Evolutionary conservation across 1,140 invertebrate genomes (phyloP).

Genomic region (Rhyacophila brunnea): DNA sequence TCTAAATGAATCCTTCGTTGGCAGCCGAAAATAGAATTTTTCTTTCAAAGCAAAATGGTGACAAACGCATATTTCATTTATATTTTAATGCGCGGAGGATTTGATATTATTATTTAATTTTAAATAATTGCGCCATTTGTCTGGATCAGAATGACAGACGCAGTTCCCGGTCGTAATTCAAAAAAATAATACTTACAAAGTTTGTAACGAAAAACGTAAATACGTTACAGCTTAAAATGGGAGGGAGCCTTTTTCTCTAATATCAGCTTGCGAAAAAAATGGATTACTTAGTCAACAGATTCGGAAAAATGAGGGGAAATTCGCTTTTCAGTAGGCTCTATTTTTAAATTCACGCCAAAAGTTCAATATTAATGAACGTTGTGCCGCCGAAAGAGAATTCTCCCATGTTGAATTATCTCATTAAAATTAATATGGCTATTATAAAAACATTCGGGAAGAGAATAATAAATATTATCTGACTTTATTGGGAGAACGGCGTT

Average conservation of each 20-base stretch:
- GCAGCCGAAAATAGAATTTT: too few relatives aligned
- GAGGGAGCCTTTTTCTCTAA: conserved; percentile 16
- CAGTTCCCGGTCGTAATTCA: conserved; percentile 21
- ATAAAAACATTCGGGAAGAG: too few relatives aligned
- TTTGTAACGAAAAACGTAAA: conserved; percentile 27
- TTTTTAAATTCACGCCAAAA: background rate
- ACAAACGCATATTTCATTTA: too few relatives aligned
- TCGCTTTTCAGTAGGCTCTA: conserved; percentile 3
- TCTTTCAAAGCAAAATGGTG: too few relatives aligned
- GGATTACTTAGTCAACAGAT: conserved; percentile 26
- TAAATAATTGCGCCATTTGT: conserved; percentile 28
- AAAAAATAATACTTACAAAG: conserved; percentile 15
- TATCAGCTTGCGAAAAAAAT: conserved; percentile 11
- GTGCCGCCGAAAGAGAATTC: conserved; percentile 3
- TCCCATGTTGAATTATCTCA: background rate
- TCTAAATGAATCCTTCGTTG: too few relatives aligned
- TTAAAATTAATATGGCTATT: too few relatives aligned
- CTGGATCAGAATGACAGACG: conserved; percentile 21
- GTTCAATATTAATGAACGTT: conserved; percentile 3
- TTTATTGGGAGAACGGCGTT: too few relatives aligned
- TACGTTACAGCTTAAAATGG: conserved; percentile 18
- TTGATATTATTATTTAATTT: conserved; percentile 7
- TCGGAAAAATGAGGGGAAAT: conserved; percentile 1
- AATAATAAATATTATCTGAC: background rate
- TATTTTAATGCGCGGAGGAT: background rate